phyloP scores from a whole-genome alignment of 2,113 vertebrate species.

The Nerophis lumbriciformis region DNA sequence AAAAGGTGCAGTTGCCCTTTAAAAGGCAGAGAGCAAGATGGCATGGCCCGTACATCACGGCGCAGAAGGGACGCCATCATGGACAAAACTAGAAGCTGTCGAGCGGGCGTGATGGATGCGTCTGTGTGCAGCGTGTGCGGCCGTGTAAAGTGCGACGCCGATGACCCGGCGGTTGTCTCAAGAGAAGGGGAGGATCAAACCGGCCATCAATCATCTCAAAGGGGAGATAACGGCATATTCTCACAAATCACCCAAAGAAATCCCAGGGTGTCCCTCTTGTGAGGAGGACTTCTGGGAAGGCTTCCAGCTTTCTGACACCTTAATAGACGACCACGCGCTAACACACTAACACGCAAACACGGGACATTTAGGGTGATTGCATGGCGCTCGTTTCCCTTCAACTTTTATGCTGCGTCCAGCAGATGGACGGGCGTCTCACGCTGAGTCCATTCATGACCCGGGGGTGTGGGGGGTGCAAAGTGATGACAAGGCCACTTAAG shows the following conservation, averaged over 20 bases:
- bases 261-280: constrained; percentile 43
- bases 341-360: background rate
- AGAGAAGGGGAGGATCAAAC: constrained; percentile 58
- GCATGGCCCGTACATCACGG: constrained; percentile 29
- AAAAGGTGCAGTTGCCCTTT: background rate
- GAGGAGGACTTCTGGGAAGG: constrained; percentile 54
- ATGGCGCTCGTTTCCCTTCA: background rate
- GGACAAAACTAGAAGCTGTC: constrained; percentile 57
- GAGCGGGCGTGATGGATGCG: constrained; percentile 51
- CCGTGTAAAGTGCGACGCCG: constrained; percentile 60
- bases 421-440: constrained; percentile 12
- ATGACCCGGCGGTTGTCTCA: constrained; percentile 61
- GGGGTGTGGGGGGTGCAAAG: constrained; percentile 9
- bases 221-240: constrained; percentile 44
- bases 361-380: background rate
- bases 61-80: constrained; percentile 60
- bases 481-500: constrained; percentile 60
- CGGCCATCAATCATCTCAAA: constrained; percentile 59
- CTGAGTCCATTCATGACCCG: too few relatives aligned
- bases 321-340: background rate
- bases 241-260: constrained; percentile 56
- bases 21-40: too few relatives aligned
- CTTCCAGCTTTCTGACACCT: constrained; percentile 35
- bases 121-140: constrained; percentile 46
- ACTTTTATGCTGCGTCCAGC: constrained; percentile 19